Conservation (phyloP, 2,888 invertebrate species). For the Reticulitermes lucifugus region DNA sequence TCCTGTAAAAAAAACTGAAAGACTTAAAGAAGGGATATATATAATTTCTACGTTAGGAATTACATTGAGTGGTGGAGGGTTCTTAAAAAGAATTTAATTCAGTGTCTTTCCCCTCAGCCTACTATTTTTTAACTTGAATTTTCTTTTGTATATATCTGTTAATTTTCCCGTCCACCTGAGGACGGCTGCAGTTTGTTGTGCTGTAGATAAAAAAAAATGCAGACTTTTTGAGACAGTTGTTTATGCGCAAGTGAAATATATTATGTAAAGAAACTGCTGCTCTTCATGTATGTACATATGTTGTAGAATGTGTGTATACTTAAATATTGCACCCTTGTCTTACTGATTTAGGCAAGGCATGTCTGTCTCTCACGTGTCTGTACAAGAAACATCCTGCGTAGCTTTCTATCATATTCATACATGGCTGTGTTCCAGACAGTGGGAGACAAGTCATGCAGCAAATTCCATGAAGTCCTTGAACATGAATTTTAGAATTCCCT, state of each 20-base stretch:
- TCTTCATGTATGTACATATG: constrained; percentile 34
- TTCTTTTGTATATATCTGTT: constrained; percentile 43
- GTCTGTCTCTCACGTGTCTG: constrained; percentile 15
- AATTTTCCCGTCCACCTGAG: constrained; percentile 16
- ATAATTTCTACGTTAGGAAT: constrained; percentile 31
- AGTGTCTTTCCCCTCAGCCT: constrained; percentile 26
- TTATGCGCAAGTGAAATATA: constrained; percentile 23
- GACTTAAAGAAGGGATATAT: constrained; percentile 23
- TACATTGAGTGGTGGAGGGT: constrained; percentile 44
- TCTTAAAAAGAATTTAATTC: constrained; percentile 39
- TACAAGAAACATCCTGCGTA: constrained; percentile 7
- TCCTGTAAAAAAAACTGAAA: constrained; percentile 22
- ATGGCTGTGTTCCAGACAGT: constrained; percentile 31
- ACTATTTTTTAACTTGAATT: constrained; percentile 40
- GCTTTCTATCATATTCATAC: constrained; percentile 12
- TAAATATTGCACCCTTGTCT: constrained; percentile 30
- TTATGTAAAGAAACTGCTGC: constrained; percentile 7
- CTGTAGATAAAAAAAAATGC: constrained; percentile 39
- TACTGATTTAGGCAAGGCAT: constrained; percentile 3
- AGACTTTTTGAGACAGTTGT: constrained; percentile 22
- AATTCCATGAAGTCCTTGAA: constrained; percentile 8
- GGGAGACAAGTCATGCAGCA: constrained; percentile 1
- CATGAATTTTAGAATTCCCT: constrained; percentile 45
- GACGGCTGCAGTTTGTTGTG: constrained; percentile 39
- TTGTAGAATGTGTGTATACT: constrained; percentile 47